A percentile compares a stretch with the other conserved stretches of the same genome.
These are phyloP conservation scores for Nannospalax galili DNA, from an alignment of 2,113 vertebrate genomes.

Conservation along the genomic window DNA sequence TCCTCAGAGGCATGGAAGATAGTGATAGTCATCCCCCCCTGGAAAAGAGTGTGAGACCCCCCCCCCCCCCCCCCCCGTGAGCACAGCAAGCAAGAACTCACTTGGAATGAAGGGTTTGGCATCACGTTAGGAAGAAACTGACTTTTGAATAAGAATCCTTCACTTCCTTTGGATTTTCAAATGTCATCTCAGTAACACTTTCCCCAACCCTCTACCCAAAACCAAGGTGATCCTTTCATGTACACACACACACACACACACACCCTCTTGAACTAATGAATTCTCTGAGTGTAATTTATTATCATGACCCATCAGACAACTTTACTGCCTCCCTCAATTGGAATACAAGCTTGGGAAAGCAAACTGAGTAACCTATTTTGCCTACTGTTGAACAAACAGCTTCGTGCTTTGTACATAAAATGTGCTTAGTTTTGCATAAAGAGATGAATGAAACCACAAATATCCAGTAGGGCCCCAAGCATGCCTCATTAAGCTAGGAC, in stretches of 20 bases:
- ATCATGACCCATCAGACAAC: background rate
- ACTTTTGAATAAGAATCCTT: background rate
- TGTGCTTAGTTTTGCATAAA: background rate
- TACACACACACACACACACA: rapidly evolving
- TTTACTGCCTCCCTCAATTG: background rate
- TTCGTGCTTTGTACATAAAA: background rate
- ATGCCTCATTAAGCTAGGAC: background rate
- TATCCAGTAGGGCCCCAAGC: background rate
- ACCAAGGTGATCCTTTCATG: background rate
- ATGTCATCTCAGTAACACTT: background rate
- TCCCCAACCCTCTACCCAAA: background rate
- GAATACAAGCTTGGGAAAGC: conserved; percentile 8
- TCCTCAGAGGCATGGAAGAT: background rate
- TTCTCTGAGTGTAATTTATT: background rate
- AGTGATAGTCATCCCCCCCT: background rate
- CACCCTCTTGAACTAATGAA: background rate
- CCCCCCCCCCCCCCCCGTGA: too few relatives aligned
- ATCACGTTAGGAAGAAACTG: background rate
- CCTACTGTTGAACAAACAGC: background rate
- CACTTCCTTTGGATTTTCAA: background rate
- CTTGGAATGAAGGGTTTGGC: background rate
- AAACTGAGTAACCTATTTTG: background rate
- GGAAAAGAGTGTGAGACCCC: too few relatives aligned
- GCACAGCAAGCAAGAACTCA: background rate
- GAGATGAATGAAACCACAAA: background rate